phyloP scores from a whole-genome alignment of 1,140 invertebrate genomes.

The Apis dorsata region DNA sequence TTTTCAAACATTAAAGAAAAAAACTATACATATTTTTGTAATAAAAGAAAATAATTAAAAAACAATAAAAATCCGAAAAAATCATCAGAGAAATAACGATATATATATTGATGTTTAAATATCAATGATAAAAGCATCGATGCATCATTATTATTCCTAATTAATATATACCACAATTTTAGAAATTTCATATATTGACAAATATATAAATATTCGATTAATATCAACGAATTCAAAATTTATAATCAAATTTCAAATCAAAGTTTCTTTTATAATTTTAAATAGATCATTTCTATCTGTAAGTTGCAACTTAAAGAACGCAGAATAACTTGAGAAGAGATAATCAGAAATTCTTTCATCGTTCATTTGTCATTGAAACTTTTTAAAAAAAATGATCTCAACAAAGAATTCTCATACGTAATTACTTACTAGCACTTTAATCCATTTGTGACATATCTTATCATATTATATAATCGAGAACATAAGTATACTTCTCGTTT shows the following conservation, averaged over 20 bases:
- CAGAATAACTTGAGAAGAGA: neutral
- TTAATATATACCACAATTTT: no score
- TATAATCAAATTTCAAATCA: neutral
- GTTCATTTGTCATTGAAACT: conserved; percentile 1
- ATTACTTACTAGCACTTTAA: neutral
- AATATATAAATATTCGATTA: neutral
- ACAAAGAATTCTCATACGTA: neutral
- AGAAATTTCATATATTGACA: no score
- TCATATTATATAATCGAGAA: neutral
- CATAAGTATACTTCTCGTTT: neutral
- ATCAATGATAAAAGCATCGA: no score
- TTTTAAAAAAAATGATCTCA: neutral
- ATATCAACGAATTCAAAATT: neutral
- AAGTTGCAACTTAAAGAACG: neutral
- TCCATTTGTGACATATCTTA: neutral
- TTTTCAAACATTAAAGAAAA: no score
- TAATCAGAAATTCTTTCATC: neutral
- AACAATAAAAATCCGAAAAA: no score
- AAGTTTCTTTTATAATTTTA: neutral
- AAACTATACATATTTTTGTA: no score
- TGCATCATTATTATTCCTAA: no score
- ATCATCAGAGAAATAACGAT: no score
- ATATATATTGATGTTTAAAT: no score
- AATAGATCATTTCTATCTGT: neutral
- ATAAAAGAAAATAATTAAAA: no score